A percentile compares a stretch with the other conserved stretches of the same genome.
phyloP scores from a whole-genome alignment of 2,113 vertebrate genomes.

The Pseudorasbora parva region DNA sequence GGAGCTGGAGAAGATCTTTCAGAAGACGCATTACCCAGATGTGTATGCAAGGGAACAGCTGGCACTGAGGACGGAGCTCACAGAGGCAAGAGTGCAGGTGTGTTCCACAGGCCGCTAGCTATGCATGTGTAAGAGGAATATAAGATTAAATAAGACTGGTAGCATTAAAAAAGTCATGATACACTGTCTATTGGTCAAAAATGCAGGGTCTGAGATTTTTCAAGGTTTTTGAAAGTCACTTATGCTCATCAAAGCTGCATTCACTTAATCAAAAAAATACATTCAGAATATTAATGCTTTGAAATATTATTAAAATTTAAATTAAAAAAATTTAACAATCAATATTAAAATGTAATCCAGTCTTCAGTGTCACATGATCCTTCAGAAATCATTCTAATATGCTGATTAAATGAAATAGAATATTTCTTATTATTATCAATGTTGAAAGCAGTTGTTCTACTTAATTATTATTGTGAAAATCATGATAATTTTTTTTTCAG shows the following conservation, averaged over 20 bases:
- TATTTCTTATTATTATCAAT: not conserved
- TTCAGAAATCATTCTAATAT: not conserved
- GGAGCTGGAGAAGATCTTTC: constrained; percentile 94
- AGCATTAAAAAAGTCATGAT: not conserved
- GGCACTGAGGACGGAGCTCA: constrained; percentile 88
- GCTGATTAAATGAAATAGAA: not conserved
- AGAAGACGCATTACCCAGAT: constrained; percentile 92
- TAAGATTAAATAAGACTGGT: not conserved
- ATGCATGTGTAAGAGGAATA: not conserved
- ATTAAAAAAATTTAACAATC: not conserved
- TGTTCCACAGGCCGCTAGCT: not conserved
- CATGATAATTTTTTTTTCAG: no score
- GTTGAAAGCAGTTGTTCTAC: not conserved
- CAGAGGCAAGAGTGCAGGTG: constrained; percentile 93
- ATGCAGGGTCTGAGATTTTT: not conserved
- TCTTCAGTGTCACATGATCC: not conserved
- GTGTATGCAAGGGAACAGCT: constrained; percentile 92
- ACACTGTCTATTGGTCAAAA: not conserved
- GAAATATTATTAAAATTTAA: not conserved
- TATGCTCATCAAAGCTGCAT: not conserved
- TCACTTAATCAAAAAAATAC: not conserved
- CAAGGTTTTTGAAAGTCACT: not conserved
- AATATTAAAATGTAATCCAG: not conserved
- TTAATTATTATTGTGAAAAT: not conserved
- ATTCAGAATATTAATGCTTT: not conserved